phyloP scores from a whole-genome alignment of 1,140 invertebrate species.

The Brachionus rubens region DNA sequence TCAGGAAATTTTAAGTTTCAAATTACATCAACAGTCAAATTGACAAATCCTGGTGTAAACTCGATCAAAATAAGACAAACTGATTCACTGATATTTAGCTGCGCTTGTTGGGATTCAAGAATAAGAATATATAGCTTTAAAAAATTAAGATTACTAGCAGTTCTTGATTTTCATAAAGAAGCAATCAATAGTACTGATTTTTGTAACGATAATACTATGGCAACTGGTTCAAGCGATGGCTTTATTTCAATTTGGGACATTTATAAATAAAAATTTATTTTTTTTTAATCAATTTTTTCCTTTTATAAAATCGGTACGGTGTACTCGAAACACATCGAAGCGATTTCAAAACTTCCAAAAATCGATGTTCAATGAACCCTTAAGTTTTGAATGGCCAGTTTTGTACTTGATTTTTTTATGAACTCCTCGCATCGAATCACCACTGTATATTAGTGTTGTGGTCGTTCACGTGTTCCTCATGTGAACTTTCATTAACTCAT shows the following conservation, averaged over 20 bases:
- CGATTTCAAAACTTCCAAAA: no score
- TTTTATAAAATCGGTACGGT: no score
- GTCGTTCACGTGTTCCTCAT: no score
- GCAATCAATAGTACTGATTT: slow-evolving; percentile 14
- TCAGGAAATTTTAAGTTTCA: not conserved
- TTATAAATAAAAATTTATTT: slow-evolving; percentile 38
- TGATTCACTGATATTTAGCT: not conserved
- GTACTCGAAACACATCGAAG: no score
- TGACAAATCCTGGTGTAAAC: slow-evolving; percentile 33
- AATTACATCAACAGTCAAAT: not conserved
- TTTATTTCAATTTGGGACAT: slow-evolving; percentile 5
- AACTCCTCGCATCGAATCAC: no score
- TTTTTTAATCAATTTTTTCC: slow-evolving; percentile 3
- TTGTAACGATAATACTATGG: not conserved
- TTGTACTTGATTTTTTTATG: no score
- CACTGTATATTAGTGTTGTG: no score
- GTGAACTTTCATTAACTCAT: no score
- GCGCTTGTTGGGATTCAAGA: slow-evolving; percentile 36
- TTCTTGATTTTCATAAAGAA: slow-evolving; percentile 42
- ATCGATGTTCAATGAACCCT: no score
- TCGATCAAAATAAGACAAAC: not conserved
- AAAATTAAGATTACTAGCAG: slow-evolving; percentile 1
- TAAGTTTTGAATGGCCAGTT: no score
- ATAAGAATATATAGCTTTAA: not conserved
- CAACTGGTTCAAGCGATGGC: slow-evolving; percentile 20